Evolutionary conservation across 2,797 vertebrate genomes (phyloP).

Genomic region (Enteromius mattozi): DNA sequence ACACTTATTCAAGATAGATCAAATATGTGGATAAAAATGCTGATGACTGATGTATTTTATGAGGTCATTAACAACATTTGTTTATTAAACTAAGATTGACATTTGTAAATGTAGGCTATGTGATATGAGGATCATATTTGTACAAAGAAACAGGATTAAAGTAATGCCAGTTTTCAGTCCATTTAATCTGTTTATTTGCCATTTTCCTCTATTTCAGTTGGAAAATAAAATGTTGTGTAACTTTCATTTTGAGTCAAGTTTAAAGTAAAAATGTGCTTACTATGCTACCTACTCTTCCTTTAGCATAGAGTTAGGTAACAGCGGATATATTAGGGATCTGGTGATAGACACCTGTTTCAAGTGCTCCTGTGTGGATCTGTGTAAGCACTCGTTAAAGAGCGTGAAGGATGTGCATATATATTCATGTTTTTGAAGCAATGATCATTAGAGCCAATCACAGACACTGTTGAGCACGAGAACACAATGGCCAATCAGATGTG

Average conservation of each 20-base stretch:
- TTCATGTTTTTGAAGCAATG: neutral
- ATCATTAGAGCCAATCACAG: neutral
- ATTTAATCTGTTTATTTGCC: neutral
- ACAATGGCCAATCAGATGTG: neutral
- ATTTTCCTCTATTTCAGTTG: neutral
- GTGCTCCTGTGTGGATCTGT: neutral
- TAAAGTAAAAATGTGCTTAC: neutral
- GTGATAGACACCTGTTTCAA: neutral
- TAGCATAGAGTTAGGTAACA: neutral
- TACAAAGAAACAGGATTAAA: neutral
- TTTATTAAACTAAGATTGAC: neutral
- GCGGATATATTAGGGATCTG: neutral
- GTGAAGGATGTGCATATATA: neutral
- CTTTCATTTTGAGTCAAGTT: neutral
- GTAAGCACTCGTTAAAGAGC: neutral
- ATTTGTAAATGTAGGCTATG: neutral
- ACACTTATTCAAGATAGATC: neutral
- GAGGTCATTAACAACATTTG: neutral
- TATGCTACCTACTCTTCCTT: neutral
- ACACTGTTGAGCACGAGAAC: neutral
- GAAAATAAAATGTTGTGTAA: neutral
- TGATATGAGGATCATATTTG: neutral
- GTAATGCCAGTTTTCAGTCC: neutral
- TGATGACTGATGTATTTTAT: conserved; percentile 1
- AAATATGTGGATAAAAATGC: neutral